A percentile compares a stretch with the other conserved stretches of the same genome.
Evolutionary conservation across 2,888 invertebrate species (phyloP).

Genomic region (Branchinecta sandiegonensis): DNA sequence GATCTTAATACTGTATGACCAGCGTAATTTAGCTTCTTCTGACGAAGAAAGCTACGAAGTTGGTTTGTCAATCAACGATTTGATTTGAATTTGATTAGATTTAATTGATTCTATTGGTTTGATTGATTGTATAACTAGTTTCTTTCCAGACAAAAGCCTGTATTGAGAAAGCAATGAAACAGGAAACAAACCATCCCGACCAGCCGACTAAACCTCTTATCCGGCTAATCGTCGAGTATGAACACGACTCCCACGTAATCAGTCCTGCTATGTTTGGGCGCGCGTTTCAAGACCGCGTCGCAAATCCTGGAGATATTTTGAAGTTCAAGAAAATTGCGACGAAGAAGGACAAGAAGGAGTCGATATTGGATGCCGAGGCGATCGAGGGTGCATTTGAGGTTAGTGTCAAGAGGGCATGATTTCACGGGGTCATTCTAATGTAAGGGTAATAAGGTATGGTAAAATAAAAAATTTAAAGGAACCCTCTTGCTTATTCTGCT

Average conservation of each 20-base stretch:
- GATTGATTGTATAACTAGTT: neutral
- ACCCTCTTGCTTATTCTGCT: too few species aligned
- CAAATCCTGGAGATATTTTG: conserved; percentile 71
- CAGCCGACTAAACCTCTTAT: conserved; percentile 64
- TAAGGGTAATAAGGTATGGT: too few species aligned
- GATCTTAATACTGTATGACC: too few species aligned
- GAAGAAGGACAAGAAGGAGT: conserved; percentile 33
- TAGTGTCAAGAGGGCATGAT: neutral
- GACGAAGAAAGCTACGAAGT: too few species aligned
- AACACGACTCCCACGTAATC: conserved; percentile 56
- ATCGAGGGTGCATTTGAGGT: conserved; percentile 17
- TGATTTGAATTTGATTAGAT: too few species aligned
- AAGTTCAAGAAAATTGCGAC: conserved; percentile 42
- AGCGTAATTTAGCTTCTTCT: too few species aligned
- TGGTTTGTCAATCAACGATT: too few species aligned
- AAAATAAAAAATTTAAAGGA: too few species aligned
- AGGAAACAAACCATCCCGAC: conserved; percentile 41
- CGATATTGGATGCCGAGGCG: conserved; percentile 30
- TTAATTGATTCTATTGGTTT: too few species aligned
- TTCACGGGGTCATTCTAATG: neutral
- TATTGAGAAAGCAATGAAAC: neutral
- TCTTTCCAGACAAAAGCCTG: conserved; percentile 7
- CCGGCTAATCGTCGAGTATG: conserved; percentile 61
- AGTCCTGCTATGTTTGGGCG: conserved; percentile 47
- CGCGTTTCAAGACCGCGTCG: conserved; percentile 57